phyloP scores from a whole-genome alignment of 2,888 invertebrate species.

The Nomada hirtipes region DNA sequence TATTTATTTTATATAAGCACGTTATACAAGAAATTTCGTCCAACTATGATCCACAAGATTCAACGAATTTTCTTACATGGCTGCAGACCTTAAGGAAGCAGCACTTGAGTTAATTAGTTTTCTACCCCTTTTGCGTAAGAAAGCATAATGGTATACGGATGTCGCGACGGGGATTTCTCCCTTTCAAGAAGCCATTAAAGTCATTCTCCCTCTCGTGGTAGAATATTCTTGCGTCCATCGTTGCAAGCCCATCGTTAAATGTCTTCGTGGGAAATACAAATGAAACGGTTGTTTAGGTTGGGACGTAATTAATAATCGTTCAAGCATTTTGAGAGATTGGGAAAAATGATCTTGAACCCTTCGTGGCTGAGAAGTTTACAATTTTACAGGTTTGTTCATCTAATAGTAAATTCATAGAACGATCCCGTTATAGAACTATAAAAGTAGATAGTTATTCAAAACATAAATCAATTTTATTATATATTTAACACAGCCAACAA shows the following conservation, averaged over 20 bases:
- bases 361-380: background rate
- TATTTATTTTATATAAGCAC: no score
- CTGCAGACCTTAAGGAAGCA: background rate
- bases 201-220: slow-evolving; percentile 1
- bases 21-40: background rate
- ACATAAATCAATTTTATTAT: no score
- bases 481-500: no score
- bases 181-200: slow-evolving; percentile 32
- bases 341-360: background rate
- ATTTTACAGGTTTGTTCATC: background rate
- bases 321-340: background rate
- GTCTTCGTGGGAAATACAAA: slow-evolving; percentile 3
- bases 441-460: no score
- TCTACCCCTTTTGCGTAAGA: slow-evolving; percentile 32
- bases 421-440: background rate
- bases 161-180: slow-evolving; percentile 27
- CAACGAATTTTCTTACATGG: slow-evolving; percentile 26
- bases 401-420: background rate
- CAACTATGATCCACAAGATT: background rate
- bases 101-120: slow-evolving; percentile 62
- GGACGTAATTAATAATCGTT: slow-evolving; percentile 5
- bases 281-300: slow-evolving; percentile 3
- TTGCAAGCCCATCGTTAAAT: background rate
- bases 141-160: slow-evolving; percentile 33
- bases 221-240: slow-evolving; percentile 10